Percentiles rank a stretch among this genome's conserved stretches.
These are phyloP conservation scores for Rhamnusium bicolor DNA, from an alignment of 2,888 invertebrate species.

Conservation along the genomic window DNA sequence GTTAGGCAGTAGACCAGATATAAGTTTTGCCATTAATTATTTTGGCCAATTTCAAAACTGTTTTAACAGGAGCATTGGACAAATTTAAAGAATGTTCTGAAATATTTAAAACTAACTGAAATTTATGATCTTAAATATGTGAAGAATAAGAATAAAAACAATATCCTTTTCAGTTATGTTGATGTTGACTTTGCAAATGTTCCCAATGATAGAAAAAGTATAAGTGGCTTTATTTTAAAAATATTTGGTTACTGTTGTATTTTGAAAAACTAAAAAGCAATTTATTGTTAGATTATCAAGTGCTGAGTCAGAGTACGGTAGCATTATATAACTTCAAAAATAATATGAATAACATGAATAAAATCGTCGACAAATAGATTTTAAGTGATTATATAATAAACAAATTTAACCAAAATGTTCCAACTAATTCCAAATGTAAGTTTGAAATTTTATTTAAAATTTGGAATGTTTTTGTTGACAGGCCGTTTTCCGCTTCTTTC, in stretches of 20 bases:
- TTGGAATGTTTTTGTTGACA: no score
- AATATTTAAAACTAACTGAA: conserved; percentile 45
- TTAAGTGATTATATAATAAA: no score
- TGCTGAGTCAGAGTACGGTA: conserved; percentile 47
- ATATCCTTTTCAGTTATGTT: conserved; percentile 38
- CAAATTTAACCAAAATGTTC: no score
- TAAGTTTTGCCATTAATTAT: conserved; percentile 39
- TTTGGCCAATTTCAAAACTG: conserved; percentile 29
- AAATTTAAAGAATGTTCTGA: conserved; percentile 38
- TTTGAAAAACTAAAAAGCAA: conserved; percentile 50
- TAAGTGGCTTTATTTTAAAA: conserved; percentile 46
- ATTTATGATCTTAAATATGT: conserved; percentile 37
- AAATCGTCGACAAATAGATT: no score
- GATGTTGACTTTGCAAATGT: conserved; percentile 51
- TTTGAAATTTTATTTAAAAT: no score
- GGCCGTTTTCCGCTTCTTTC: no score
- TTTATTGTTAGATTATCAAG: conserved; percentile 42
- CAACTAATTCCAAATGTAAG: no score
- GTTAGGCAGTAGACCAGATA: conserved; percentile 45
- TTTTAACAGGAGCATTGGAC: conserved; percentile 41
- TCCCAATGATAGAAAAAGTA: conserved; percentile 45
- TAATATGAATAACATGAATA: no score
- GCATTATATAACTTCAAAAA: no score
- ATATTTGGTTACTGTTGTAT: conserved; percentile 43
- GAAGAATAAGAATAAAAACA: conserved; percentile 33